These are phyloP conservation scores for Chymomyza amoena DNA, from an alignment of 2,888 invertebrate genomes.

Conservation along the genomic window DNA sequence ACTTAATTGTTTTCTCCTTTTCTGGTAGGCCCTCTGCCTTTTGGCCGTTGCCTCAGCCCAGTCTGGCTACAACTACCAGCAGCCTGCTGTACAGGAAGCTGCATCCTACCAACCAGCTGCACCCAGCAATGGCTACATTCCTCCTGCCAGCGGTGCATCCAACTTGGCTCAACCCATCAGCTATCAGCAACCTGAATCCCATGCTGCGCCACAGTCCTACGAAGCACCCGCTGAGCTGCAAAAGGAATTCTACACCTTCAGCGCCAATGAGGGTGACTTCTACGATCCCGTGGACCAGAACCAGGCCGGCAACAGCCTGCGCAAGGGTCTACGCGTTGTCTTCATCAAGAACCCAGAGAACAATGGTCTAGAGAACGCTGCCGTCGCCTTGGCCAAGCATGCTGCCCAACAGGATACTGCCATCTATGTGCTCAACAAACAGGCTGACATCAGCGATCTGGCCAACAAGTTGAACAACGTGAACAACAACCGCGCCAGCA, in stretches of 20 bases:
- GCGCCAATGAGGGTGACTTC: conserved; percentile 72
- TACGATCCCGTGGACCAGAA: conserved; percentile 53
- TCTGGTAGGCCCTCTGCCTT: conserved; percentile 50
- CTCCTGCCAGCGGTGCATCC: neutral
- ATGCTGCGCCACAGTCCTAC: conserved; percentile 26
- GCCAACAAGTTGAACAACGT: conserved; percentile 64
- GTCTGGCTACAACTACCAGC: conserved; percentile 67
- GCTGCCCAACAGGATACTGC: conserved; percentile 73
- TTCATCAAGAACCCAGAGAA: conserved; percentile 77
- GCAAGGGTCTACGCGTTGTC: conserved; percentile 72
- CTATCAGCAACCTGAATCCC: neutral
- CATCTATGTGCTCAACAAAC: conserved; percentile 74
- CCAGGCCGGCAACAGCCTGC: conserved; percentile 48
- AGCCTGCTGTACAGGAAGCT: conserved; percentile 35
- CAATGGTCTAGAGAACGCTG: conserved; percentile 69
- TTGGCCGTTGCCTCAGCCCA: conserved; percentile 56
- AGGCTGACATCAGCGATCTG: conserved; percentile 67
- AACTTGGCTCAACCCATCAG: neutral
- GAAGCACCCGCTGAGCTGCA: conserved; percentile 55
- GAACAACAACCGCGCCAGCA: conserved; percentile 56
- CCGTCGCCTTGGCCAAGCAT: conserved; percentile 62
- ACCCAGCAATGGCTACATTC: conserved; percentile 8
- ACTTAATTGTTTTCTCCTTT: neutral
- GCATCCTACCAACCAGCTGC: conserved; percentile 33
- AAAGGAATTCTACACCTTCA: conserved; percentile 74